A percentile compares a stretch with the other conserved stretches of the same genome.
These are phyloP conservation scores for Formica exsecta DNA, from an alignment of 1,140 invertebrate species.

Conservation along the genomic window DNA sequence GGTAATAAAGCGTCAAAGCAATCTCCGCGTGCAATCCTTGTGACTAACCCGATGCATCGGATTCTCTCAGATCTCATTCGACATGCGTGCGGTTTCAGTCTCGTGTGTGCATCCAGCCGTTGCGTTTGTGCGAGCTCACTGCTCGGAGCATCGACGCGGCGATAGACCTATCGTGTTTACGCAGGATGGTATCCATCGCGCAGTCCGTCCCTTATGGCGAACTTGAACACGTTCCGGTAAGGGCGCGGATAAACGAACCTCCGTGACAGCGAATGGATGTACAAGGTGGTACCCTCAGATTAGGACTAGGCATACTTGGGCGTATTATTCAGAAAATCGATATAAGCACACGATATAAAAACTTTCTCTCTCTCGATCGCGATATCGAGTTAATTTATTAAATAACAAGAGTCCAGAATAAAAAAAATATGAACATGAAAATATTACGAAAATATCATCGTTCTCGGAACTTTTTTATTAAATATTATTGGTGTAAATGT, in stretches of 20 bases:
- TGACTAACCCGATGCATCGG: neutral
- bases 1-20: constrained; percentile 13
- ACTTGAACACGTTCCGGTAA: constrained; percentile 43
- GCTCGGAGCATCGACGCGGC: constrained; percentile 37
- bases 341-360: neutral
- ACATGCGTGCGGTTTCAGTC: constrained; percentile 11
- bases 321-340: constrained; percentile 23
- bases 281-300: neutral
- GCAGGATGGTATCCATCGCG: constrained; percentile 67
- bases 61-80: constrained; percentile 45
- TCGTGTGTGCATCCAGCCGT: constrained; percentile 37
- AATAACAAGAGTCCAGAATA: neutral
- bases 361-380: neutral
- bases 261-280: constrained; percentile 35
- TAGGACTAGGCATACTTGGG: neutral
- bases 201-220: constrained; percentile 17
- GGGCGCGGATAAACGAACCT: constrained; percentile 61
- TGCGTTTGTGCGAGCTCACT: constrained; percentile 22
- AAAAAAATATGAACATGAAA: neutral
- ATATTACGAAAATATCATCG: neutral
- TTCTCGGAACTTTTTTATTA: neutral
- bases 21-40: neutral
- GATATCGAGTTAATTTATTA: neutral
- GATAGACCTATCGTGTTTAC: constrained; percentile 73
- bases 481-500: neutral